Percentiles rank a stretch among this genome's conserved stretches.
These are phyloP conservation scores for Arge pagana DNA, from an alignment of 2,888 invertebrate genomes.

Conservation along the genomic window DNA sequence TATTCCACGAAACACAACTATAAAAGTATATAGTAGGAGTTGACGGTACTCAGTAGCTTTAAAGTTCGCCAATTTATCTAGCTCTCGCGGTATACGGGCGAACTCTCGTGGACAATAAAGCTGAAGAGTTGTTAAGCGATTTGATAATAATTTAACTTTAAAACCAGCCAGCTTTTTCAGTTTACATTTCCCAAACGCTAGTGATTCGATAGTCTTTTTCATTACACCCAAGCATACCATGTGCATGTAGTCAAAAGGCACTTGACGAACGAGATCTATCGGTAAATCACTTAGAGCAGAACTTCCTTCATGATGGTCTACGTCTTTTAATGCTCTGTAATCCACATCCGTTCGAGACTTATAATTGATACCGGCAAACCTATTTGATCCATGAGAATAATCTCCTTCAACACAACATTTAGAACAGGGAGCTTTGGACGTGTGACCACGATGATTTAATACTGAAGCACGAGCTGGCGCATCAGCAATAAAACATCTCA, in stretches of 20 bases:
- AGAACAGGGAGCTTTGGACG: slow-evolving; percentile 22
- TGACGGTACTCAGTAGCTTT: slow-evolving; percentile 15
- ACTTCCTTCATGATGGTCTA: slow-evolving; percentile 2
- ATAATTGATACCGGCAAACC: slow-evolving; percentile 6
- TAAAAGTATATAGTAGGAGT: slow-evolving; percentile 38
- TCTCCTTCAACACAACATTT: slow-evolving; percentile 11
- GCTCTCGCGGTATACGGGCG: not conserved
- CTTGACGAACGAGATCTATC: slow-evolving; percentile 7
- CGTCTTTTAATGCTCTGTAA: slow-evolving; percentile 22
- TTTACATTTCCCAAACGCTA: slow-evolving; percentile 11
- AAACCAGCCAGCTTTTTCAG: not conserved
- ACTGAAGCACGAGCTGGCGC: slow-evolving; percentile 29
- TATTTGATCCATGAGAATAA: slow-evolving; percentile 10
- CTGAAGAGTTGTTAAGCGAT: not conserved
- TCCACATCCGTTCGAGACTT: slow-evolving; percentile 20
- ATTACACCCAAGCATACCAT: slow-evolving; percentile 14
- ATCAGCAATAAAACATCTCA: slow-evolving; percentile 28
- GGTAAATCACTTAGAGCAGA: slow-evolving; percentile 1
- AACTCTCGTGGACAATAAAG: not conserved
- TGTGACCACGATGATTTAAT: slow-evolving; percentile 25
- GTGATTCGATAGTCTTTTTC: not conserved
- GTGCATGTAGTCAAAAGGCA: slow-evolving; percentile 27
- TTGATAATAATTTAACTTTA: slow-evolving; percentile 6
- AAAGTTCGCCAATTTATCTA: not conserved
- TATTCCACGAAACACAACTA: not conserved